Evolutionary conservation across 2,113 vertebrate genomes (phyloP), one percentile per base, ranked within the genome.

Genomic region (Cyprinodon variegatus): DNA sequence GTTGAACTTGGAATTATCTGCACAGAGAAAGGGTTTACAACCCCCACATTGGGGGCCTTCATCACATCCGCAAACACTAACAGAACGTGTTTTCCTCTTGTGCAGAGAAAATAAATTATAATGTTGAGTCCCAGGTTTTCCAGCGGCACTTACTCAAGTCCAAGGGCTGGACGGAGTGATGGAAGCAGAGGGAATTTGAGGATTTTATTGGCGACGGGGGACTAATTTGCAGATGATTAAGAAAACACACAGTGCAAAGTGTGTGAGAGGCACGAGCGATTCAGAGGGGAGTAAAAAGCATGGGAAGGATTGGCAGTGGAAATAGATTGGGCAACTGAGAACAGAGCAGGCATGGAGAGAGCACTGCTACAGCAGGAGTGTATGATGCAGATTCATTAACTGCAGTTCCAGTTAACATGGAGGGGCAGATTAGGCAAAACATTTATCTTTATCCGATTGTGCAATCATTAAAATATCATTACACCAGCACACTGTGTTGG

Each of bases 181-280:
- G 64, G 78, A 76, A 72, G 84, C 77, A 43, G 3, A 71, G 7
- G 66, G 87, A 83, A 87, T 89, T 84, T 86, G 81, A 77, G 86
- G 87, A 81, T 90, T 91, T 90, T 70, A 91, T 80, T 78, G 29
- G 78, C 72, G 78, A 83, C 85, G 11, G 74, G 87, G 86, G 91
- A 85, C 87, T 90, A 88, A 93, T 92, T 93, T 89, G 82, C 82
- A 88, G 83, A 81, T 83, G 86, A 91, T 92, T 91, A 90, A 82
- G 85, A 93, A 92, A 93, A 91, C 90, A 93, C 90, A 90, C 83
- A 76, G 84, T 37, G 77, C 66, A 66, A 84, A 89, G 83, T 76
- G 81, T 88, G 78, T 62, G 63, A 70, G 79, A 61, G 46, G 83
- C 72, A 48, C 75, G 2, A 73, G 76, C 72, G 71, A 76, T 70